These are phyloP conservation scores for Campoletis sonorensis DNA, from an alignment of 1,140 invertebrate genomes.

Conservation along the genomic window DNA sequence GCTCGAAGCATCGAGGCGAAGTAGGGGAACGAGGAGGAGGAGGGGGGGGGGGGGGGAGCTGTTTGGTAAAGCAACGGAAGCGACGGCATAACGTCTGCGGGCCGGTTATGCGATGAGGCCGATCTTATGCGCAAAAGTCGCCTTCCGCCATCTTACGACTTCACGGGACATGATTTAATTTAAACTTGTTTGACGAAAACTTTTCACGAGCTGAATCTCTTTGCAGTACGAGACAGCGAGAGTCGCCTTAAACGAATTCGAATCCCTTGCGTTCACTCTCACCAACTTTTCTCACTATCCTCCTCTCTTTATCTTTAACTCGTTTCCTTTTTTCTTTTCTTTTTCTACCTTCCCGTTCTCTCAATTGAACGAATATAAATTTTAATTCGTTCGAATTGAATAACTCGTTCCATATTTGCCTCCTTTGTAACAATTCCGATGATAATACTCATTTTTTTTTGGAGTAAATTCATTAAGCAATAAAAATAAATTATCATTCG, in stretches of 20 bases:
- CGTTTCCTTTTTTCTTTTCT: background rate
- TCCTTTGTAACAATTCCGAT: background rate
- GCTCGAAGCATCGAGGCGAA: background rate
- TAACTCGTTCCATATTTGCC: too few species aligned
- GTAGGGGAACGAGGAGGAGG: too few species aligned
- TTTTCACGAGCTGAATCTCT: conserved; percentile 32
- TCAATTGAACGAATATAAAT: background rate
- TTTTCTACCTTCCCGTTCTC: background rate
- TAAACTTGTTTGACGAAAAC: conserved; percentile 60
- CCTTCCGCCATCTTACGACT: conserved; percentile 36
- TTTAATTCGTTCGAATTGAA: background rate
- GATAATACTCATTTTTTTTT: background rate
- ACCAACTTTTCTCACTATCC: background rate
- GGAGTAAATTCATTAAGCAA: background rate
- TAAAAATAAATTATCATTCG: background rate
- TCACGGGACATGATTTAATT: conserved; percentile 62
- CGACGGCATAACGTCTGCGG: conserved; percentile 7
- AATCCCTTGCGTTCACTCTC: background rate
- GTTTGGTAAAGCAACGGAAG: background rate
- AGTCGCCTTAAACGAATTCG: conserved; percentile 11
- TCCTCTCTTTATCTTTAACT: too few species aligned
- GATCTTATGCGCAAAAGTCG: conserved; percentile 11
- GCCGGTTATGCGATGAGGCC: conserved; percentile 18
- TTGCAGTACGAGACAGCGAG: conserved; percentile 16
- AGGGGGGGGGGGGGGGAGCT: background rate